Conservation (phyloP, 2,888 invertebrate species). For the Hydropsyche betteni region DNA sequence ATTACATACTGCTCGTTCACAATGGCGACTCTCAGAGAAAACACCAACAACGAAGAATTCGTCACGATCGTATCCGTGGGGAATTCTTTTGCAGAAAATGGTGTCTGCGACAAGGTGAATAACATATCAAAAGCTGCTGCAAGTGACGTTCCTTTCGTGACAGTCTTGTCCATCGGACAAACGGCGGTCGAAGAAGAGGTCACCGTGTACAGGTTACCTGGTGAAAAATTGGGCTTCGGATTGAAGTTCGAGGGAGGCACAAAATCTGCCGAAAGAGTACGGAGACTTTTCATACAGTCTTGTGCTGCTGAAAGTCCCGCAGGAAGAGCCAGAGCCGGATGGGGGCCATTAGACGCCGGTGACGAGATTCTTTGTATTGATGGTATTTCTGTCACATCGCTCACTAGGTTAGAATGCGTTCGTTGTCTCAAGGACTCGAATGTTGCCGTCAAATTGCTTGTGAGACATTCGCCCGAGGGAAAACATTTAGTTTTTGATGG, state of each 20-base stretch:
- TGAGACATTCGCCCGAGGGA: constrained; percentile 67
- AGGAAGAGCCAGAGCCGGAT: constrained; percentile 81
- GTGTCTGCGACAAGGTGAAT: constrained; percentile 37
- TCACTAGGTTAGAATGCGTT: constrained; percentile 90
- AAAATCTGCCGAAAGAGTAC: constrained; percentile 80
- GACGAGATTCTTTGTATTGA: constrained; percentile 92
- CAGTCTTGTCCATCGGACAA: constrained; percentile 68
- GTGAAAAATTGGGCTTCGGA: constrained; percentile 90
- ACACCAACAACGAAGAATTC: constrained; percentile 61
- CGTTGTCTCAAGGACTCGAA: constrained; percentile 85
- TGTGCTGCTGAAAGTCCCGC: constrained; percentile 90
- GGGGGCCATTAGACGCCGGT: constrained; percentile 85
- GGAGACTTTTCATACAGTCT: constrained; percentile 86
- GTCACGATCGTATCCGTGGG: constrained; percentile 69
- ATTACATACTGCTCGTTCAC: constrained; percentile 28
- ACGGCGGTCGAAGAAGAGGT: constrained; percentile 73
- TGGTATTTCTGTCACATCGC: constrained; percentile 76
- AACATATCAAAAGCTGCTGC: constrained; percentile 51
- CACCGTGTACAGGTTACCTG: constrained; percentile 84
- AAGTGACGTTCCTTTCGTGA: constrained; percentile 64
- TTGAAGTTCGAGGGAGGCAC: constrained; percentile 92
- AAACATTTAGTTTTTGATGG: constrained; percentile 59
- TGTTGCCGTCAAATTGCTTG: constrained; percentile 79
- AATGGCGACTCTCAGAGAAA: constrained; percentile 52
- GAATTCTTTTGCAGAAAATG: constrained; percentile 57